phyloP scores from a whole-genome alignment of 92 coral and sea anemone species.

The Epizoanthus stellaris region DNA sequence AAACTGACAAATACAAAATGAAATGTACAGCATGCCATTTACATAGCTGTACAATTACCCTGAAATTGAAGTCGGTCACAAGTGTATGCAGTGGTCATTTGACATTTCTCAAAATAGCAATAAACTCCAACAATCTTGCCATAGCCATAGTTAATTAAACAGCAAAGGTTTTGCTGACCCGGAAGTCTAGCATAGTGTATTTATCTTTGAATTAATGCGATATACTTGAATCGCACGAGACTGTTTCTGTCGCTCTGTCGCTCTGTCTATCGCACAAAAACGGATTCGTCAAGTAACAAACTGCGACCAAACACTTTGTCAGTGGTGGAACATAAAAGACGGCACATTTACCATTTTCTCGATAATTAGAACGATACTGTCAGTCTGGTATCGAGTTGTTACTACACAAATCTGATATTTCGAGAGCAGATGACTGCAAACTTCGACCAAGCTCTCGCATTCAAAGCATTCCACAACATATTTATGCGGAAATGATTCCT shows the following conservation, averaged over 20 bases:
- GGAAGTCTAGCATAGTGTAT: slow-evolving; percentile 15
- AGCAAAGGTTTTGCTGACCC: not conserved
- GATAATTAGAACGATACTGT: not conserved
- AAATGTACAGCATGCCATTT: too few species aligned
- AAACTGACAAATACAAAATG: too few species aligned
- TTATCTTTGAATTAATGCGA: not conserved
- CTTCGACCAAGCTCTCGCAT: slow-evolving; percentile 1
- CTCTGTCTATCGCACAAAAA: not conserved
- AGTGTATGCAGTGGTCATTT: too few species aligned
- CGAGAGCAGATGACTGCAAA: slow-evolving; percentile 14
- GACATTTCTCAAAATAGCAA: too few species aligned
- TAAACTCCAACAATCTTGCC: too few species aligned
- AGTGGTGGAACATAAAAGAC: not conserved
- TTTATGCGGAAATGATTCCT: slow-evolving; percentile 41
- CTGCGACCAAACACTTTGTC: not conserved
- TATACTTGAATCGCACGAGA: not conserved
- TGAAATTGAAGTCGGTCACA: too few species aligned
- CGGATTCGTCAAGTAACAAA: not conserved
- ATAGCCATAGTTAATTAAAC: too few species aligned
- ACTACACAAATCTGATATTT: slow-evolving; percentile 3
- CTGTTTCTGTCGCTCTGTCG: too few species aligned
- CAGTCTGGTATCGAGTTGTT: not conserved
- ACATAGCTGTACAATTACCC: too few species aligned
- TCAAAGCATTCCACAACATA: slow-evolving; percentile 20
- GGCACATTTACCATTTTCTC: not conserved